Base-by-base conservation (phyloP, 2,888 invertebrate species). In the Hypselothyrea guttata region DNA sequence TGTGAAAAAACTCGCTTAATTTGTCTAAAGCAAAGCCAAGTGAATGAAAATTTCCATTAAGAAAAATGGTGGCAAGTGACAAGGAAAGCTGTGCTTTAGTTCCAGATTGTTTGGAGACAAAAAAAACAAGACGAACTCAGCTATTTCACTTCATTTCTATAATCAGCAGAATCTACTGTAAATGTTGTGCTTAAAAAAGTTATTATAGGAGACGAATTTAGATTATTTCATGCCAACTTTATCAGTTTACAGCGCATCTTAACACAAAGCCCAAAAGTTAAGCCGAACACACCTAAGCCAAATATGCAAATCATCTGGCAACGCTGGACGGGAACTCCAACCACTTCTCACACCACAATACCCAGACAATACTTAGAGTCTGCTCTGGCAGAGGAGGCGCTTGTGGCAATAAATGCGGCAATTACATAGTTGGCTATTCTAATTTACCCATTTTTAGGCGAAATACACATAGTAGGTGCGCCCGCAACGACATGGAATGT, bases 391-490 rank as follows among this genome's bases (percentile, higher is more conserved):
- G 35, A 49, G 38, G 44, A 45, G 42, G 34, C 37, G 69, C 55
- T 67, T 48, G 58, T 47, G 73, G 71, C 73, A 76, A 75, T 73
- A 71, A 79, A 74, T 58, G 82, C 76, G 79, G 82, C 75, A 84
- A 82, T 81, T 82, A 75, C 74, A 76, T 67, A 82, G 71, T 67
- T 75, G 73, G 69, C 82, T 69, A 84, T 82, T 82, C 84, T 78
- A 84, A 84, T 82, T 82, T 73, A 84, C 81, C 82, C 78, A 81
- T 68, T 75, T 71, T 79, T 68, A 59, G 54, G 57, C 56, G 49
- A 68, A 76, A 55, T 38, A 18, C 16, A 8, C 7, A 28, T 8
- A 8, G 18, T 57, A 76, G 78, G 84, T 84, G 78, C 78, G 78
- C 81, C 84, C 28, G 64, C 65, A 41, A 49, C 58, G 40, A 33